Base-by-base conservation (phyloP, 2,797 vertebrate species). In the Strix occidentalis region DNA sequence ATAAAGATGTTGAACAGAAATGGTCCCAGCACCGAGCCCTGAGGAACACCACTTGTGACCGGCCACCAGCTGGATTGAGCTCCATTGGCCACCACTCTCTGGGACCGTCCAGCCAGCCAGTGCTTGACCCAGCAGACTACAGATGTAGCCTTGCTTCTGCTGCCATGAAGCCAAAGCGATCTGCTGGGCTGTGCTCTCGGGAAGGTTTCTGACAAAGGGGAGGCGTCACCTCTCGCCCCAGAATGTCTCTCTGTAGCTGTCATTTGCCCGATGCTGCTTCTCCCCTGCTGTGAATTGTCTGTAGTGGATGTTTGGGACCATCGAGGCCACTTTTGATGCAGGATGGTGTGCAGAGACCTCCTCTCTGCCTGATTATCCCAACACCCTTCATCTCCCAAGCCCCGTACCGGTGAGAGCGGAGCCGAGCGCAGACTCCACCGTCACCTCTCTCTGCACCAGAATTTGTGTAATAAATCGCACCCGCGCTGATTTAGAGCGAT, bases 301-400 rank as follows among this genome's bases (percentile, higher is more conserved):
- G 8, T 35, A 88, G 84, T 2, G 1, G 78, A 77, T 75, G 20
- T 83, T 65, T 88, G 72, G 65, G 85, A 94, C 58, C 65, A 31
- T 37, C 0, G 0, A 86, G 87, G 72, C 84, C 0, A 0, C 25
- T 82, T 84, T 26, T 74, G 82, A 46, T 0, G 0, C 87, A 61
- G 70, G 83, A 71, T 5, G 1, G 8, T 94, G 65, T 63, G 70
- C 84, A 89, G 72, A 66, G 64, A 35, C n/a, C 35, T 80, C 50
- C 56, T 64, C 37, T 85, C 53, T 94, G 60, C 82, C 78, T 65
- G 53, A 12, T 69, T 81, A 50, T 78, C 87, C 92, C 81, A 95
- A 33, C 79, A 28, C n/a, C 57, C 16, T 21, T 24, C 85, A 33
- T 39, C 93, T 83, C 69, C 85, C 54, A n/a, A 43, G 54, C 60